Evolutionary conservation across 2,113 vertebrate genomes (phyloP).

Genomic region (Pedetes capensis): DNA sequence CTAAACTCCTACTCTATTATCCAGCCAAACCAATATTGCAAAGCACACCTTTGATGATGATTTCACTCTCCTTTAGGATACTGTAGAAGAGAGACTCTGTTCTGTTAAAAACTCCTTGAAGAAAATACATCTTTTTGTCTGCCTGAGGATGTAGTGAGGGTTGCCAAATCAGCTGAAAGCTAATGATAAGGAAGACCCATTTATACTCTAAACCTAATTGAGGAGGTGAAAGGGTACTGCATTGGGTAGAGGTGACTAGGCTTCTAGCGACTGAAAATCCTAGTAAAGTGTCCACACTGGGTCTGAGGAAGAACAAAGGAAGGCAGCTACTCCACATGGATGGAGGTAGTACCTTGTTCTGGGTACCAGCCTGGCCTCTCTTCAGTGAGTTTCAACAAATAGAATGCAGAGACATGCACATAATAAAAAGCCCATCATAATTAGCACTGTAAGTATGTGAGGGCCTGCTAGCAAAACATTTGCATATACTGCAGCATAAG

Average conservation of each 20-base stretch:
- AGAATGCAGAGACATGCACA: not conserved
- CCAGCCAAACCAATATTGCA: not conserved
- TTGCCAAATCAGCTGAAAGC: accelerated
- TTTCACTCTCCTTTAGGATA: not conserved
- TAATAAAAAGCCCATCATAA: not conserved
- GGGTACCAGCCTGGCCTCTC: not conserved
- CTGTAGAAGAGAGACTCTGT: not conserved
- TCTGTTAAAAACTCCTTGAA: not conserved
- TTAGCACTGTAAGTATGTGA: not conserved
- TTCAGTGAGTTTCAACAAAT: not conserved
- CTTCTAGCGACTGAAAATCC: too few relatives aligned
- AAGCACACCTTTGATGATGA: not conserved
- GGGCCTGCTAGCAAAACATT: not conserved
- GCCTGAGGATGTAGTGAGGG: not conserved
- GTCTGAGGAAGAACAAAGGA: not conserved
- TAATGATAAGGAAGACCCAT: accelerated
- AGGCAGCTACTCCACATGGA: accelerated
- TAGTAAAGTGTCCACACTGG: not conserved
- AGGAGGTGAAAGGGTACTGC: too few relatives aligned
- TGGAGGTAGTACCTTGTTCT: too few relatives aligned
- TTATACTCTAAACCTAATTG: not conserved
- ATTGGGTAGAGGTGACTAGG: too few relatives aligned
- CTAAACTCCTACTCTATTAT: not conserved
- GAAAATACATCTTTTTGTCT: not conserved
- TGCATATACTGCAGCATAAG: not conserved